Base-by-base conservation (phyloP, 1,140 invertebrate genomes). In the Drosophila nannoptera region DNA sequence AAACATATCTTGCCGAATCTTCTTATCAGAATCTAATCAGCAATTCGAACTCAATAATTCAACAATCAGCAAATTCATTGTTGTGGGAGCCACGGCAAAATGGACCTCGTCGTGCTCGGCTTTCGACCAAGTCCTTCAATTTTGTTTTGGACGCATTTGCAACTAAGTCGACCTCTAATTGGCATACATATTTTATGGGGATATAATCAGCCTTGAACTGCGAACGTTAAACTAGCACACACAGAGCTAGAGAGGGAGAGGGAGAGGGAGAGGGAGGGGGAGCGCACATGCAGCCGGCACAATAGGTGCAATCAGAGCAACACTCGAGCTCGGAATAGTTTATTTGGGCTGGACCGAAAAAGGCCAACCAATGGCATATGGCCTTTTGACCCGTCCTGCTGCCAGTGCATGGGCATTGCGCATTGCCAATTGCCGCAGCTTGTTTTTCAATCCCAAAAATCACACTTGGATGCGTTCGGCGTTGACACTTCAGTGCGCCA, bases 231-330 rank as follows among this genome's bases (percentile, higher is more conserved):
- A 43, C 35, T 14, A 42, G 4, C 12, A 14, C 31, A 38, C 6
- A 6, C 16, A 55, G 32, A 46, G 14, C 5, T 5, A 61, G 11
- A 29, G 11, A 61, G n/a, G n/a, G n/a, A 2, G 22, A 22, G 22
- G 3, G 22, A 22, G 22, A 22, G 22, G 22, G 22, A 22, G 22
- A 22, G 1, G 3, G 22, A 22, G 3, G 22, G 49, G 16, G 52
- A 31, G 22, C 31, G 8, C 22, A 29, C 9, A 16, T 40, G 12
- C 22, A 36, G 16, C 54, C 49, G 14, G 65, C 55, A 60, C 72
- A 77, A 65, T 77, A 74, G 70, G 66, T 74, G 67, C 71, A 77
- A 76, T 76, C 71, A 74, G 48, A 60, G 40, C 43, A 33, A 46
- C 71, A 73, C 52, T 70, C 62, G 56, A 48, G 50, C 55, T 60